Conservation (phyloP, 2,888 invertebrate species). For the Acleris sparsana region DNA sequence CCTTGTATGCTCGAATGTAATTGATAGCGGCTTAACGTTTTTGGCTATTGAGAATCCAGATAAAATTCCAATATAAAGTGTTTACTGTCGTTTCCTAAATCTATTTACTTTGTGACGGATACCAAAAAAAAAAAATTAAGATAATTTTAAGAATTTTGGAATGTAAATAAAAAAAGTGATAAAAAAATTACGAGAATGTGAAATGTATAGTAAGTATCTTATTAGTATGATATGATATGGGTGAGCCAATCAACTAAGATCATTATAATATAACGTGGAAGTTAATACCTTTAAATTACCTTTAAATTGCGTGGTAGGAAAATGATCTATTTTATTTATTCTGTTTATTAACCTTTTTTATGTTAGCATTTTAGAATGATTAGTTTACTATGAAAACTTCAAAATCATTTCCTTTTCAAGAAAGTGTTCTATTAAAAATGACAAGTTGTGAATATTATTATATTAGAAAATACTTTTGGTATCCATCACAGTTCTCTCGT, state of each 20-base stretch:
- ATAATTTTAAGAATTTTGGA: background rate
- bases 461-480: constrained; percentile 43
- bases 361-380: too few relatives aligned
- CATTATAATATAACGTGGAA: too few relatives aligned
- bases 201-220: background rate
- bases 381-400: too few relatives aligned
- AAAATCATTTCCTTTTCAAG: too few relatives aligned
- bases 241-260: too few relatives aligned
- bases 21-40: background rate
- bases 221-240: background rate
- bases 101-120: constrained; percentile 53
- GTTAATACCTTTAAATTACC: too few relatives aligned
- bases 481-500: constrained; percentile 53
- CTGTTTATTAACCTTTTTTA: too few relatives aligned
- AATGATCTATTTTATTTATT: too few relatives aligned
- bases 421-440: too few relatives aligned
- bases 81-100: constrained; percentile 51
- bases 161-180: constrained; percentile 2
- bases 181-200: background rate
- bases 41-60: background rate
- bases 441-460: background rate
- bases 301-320: too few relatives aligned
- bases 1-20: too few relatives aligned
- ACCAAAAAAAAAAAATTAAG: constrained; percentile 40
- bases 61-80: constrained; percentile 13